phyloP scores from a whole-genome alignment of 2,888 invertebrate species.

The Eubasilissa splendida region DNA sequence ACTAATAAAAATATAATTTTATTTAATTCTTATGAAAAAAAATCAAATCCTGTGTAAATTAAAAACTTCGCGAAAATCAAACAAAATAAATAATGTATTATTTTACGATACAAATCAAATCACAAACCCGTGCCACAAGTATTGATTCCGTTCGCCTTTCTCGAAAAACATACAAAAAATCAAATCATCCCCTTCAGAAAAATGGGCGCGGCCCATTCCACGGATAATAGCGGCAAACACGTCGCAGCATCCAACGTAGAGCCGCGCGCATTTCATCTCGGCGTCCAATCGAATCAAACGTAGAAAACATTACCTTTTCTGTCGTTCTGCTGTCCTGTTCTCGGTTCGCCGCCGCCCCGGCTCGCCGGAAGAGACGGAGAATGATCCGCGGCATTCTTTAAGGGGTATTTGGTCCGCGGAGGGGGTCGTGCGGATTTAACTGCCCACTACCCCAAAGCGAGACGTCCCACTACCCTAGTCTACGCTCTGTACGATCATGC shows the following conservation, averaged over 20 bases:
- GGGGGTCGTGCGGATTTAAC: neutral
- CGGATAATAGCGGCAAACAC: constrained; percentile 42
- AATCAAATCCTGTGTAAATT: no score
- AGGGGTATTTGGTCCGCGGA: constrained; percentile 33
- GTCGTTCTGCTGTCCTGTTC: constrained; percentile 22
- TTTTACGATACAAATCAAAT: neutral
- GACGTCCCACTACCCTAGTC: constrained; percentile 35
- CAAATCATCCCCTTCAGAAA: constrained; percentile 4
- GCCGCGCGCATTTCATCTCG: constrained; percentile 44
- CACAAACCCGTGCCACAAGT: neutral
- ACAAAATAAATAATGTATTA: no score
- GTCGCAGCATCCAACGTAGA: constrained; percentile 46
- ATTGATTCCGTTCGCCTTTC: neutral
- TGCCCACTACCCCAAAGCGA: neutral
- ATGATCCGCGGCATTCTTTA: constrained; percentile 4
- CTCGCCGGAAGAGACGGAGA: constrained; percentile 13
- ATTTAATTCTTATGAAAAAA: no score
- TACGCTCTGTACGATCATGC: constrained; percentile 13
- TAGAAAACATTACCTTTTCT: constrained; percentile 31
- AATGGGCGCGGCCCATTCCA: constrained; percentile 39
- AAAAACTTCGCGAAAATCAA: no score
- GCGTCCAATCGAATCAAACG: constrained; percentile 27
- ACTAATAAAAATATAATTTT: no score
- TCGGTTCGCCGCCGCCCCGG: neutral
- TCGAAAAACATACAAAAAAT: neutral